phyloP scores from a whole-genome alignment of 2,797 vertebrate species.

The Esox masquinongy region DNA sequence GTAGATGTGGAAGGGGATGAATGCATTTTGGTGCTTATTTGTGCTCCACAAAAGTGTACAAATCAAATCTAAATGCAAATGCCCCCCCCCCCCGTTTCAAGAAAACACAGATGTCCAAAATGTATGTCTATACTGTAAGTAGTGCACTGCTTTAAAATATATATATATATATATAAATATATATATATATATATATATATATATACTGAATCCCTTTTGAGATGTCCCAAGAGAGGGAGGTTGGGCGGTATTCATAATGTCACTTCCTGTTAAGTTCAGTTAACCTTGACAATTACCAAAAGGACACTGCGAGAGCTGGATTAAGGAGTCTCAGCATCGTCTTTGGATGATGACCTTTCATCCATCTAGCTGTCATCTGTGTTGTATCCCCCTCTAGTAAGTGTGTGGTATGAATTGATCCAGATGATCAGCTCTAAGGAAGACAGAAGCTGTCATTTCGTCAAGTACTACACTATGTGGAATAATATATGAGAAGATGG shows the following conservation, averaged over 20 bases:
- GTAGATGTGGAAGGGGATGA: slow-evolving; percentile 22
- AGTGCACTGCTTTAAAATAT: not conserved
- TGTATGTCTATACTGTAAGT: not conserved
- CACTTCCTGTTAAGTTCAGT: slow-evolving; percentile 5
- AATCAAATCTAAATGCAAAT: slow-evolving; percentile 76
- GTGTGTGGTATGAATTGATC: slow-evolving; percentile 18
- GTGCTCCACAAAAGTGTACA: slow-evolving; percentile 61
- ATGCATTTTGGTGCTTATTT: slow-evolving; percentile 53
- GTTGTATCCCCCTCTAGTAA: not conserved
- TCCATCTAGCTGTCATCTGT: slow-evolving; percentile 4
- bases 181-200: no score
- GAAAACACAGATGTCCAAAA: slow-evolving; percentile 26
- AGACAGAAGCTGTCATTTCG: slow-evolving; percentile 35
- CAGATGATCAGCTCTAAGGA: slow-evolving; percentile 16
- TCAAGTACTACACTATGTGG: slow-evolving; percentile 25
- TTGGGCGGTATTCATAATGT: slow-evolving; percentile 28
- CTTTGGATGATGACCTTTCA: slow-evolving; percentile 16
- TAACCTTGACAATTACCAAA: slow-evolving; percentile 34
- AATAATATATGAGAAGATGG: slow-evolving; percentile 31
- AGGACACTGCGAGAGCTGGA: slow-evolving; percentile 17
- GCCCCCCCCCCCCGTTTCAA: slow-evolving; percentile 38
- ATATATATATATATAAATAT: no score
- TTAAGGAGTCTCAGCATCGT: slow-evolving; percentile 17
- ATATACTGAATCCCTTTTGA: no score
- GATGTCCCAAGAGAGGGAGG: not conserved